Evolutionary conservation across 2,888 invertebrate genomes (phyloP), one percentile per base, ranked within the genome.

Genomic region (Apocheima hispidaria): DNA sequence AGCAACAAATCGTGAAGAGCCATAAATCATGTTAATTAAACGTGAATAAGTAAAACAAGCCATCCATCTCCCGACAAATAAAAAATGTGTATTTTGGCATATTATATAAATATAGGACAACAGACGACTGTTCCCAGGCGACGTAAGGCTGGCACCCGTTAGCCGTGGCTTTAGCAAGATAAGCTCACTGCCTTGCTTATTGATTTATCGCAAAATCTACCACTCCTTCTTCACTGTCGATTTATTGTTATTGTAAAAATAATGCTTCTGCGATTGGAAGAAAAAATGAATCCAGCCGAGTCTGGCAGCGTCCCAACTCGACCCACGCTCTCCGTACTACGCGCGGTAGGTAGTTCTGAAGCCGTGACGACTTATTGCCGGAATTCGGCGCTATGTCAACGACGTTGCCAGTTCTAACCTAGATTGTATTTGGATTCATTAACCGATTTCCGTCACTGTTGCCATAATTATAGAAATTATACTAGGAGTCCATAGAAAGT

Each of bases 241-340:
- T 23, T 43, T 14, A 26, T 7, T n/a, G 23, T 43, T 1, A 14
- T 41, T 23, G 23, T 21, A 14, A 35, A 49, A 49, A 48, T 33
- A 48, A 12, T 20, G 48, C 28, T 16, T 9, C 14, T 26, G 46
- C 44, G 40, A 44, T 50, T 52, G 65, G 33, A 64, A 72, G 73
- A 73, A 74, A 72, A 68, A 72, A 60, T 68, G 68, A 61, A 70
- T n/a, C 33, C 68, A 63, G 53, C 30, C n/a, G 46, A 36, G 60
- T 56, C 63, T 66, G 71, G 69, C 71, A 65, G 51, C 51, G 66
- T 52, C 65, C 72, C 71, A 72, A 60, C 56, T 14, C 28, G 4
- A 18, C 52, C 40, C 30, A 28, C 52, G 28, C 52, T 5, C 20
- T 2, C 41, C 46, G 46, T 21, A 41, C 28, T 44, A 28, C 30